Evolutionary conservation across 2,888 invertebrate species (phyloP).

Genomic region (Lysandra bellargus): DNA sequence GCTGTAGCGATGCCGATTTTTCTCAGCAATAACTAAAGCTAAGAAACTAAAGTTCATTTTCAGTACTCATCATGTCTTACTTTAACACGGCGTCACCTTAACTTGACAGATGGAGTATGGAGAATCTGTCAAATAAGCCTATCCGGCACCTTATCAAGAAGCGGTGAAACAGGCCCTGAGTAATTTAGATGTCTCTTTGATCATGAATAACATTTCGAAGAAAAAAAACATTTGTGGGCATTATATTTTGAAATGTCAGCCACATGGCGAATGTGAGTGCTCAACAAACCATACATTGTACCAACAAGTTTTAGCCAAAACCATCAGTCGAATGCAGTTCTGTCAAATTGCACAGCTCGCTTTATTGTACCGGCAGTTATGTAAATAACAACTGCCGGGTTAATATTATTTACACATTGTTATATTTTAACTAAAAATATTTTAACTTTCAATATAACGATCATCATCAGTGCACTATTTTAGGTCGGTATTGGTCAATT

Average conservation of each 20-base stretch:
- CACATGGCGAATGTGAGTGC: not conserved
- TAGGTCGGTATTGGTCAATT: too few species aligned
- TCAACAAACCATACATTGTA: constrained; percentile 22
- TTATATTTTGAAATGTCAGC: constrained; percentile 4
- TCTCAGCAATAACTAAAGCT: too few species aligned
- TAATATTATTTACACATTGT: constrained; percentile 73
- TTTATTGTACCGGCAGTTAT: constrained; percentile 59
- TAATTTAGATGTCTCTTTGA: not conserved
- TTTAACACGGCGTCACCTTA: too few species aligned
- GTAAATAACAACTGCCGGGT: constrained; percentile 69
- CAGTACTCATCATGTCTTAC: too few species aligned
- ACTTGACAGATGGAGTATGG: too few species aligned
- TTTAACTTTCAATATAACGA: not conserved
- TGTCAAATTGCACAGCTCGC: constrained; percentile 77
- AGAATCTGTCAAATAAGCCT: too few species aligned
- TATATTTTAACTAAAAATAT: not conserved
- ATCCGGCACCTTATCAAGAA: too few species aligned
- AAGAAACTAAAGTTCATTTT: too few species aligned
- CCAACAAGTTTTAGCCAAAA: constrained; percentile 59
- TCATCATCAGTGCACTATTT: too few species aligned
- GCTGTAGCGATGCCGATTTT: too few species aligned
- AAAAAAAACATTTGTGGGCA: not conserved
- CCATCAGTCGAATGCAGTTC: constrained; percentile 69
- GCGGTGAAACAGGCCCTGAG: too few species aligned
- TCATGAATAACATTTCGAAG: not conserved